These are phyloP conservation scores for Cinara cedri DNA, from an alignment of 2,888 invertebrate species.

Conservation along the genomic window DNA sequence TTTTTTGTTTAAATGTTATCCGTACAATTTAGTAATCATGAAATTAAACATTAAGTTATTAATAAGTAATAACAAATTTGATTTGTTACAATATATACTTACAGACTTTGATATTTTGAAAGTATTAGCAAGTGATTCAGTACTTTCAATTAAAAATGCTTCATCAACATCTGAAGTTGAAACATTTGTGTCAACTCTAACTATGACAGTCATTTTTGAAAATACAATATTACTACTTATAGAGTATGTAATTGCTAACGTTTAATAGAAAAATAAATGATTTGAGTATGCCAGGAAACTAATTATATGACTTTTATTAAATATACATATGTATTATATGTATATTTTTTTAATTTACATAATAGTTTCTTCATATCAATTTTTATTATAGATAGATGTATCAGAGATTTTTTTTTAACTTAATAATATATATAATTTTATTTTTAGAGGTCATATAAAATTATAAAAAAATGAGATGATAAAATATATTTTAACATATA, in stretches of 20 bases:
- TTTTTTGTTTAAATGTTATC: not conserved
- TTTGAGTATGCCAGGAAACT: not conserved
- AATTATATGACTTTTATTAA: not conserved
- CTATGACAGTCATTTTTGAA: constrained; percentile 22
- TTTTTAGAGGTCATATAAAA: not conserved
- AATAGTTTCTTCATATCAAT: not conserved
- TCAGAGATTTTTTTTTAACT: not conserved
- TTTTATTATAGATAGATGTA: too few species aligned
- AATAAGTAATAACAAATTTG: not conserved
- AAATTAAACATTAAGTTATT: not conserved
- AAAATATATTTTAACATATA: not conserved
- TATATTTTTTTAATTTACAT: not conserved
- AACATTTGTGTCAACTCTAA: constrained; percentile 47
- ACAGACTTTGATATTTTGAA: constrained; percentile 39
- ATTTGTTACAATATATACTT: constrained; percentile 8
- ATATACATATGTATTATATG: constrained; percentile 9
- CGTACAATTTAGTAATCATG: not conserved
- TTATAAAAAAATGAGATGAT: not conserved
- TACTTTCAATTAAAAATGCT: constrained; percentile 1
- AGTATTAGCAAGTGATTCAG: constrained; percentile 41
- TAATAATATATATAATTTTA: not conserved
- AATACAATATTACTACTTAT: not conserved
- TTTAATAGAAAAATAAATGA: not conserved
- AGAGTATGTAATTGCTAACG: not conserved
- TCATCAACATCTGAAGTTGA: constrained; percentile 13